A percentile compares a stretch with the other conserved stretches of the same genome.
These are phyloP conservation scores for Numenius phaeopus DNA, from an alignment of 2,797 vertebrate genomes.

Conservation along the genomic window DNA sequence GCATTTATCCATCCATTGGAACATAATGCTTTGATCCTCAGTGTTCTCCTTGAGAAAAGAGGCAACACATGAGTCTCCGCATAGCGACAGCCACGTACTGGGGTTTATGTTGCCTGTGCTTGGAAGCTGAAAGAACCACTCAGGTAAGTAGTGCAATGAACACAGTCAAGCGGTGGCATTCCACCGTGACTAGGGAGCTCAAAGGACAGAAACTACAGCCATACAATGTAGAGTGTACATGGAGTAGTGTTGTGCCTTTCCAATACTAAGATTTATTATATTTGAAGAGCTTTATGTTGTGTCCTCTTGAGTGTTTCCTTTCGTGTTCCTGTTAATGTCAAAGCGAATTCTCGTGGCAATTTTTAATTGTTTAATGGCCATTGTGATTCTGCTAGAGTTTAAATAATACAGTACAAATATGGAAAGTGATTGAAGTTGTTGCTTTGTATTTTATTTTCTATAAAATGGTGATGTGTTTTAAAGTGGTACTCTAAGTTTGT, in stretches of 20 bases:
- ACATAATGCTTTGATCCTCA: neutral
- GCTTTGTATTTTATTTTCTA: neutral
- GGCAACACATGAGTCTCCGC: rapidly evolving
- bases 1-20: neutral
- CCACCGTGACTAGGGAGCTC: neutral
- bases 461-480: neutral
- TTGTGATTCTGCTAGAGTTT: neutral
- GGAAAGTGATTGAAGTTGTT: neutral
- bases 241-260: neutral
- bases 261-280: neutral
- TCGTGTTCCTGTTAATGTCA: neutral
- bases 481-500: neutral
- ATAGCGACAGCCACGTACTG: neutral
- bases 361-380: neutral
- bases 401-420: neutral
- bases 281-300: neutral
- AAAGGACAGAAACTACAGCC: neutral
- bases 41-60: neutral
- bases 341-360: neutral
- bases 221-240: rapidly evolving
- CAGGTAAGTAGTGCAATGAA: neutral
- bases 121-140: neutral
- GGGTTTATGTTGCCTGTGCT: neutral
- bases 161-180: neutral
- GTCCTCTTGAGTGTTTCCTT: neutral